Evolutionary conservation across 2,113 vertebrate genomes (phyloP), one percentile per base, ranked within the genome.

Genomic region (Diphyllodes magnificus): DNA sequence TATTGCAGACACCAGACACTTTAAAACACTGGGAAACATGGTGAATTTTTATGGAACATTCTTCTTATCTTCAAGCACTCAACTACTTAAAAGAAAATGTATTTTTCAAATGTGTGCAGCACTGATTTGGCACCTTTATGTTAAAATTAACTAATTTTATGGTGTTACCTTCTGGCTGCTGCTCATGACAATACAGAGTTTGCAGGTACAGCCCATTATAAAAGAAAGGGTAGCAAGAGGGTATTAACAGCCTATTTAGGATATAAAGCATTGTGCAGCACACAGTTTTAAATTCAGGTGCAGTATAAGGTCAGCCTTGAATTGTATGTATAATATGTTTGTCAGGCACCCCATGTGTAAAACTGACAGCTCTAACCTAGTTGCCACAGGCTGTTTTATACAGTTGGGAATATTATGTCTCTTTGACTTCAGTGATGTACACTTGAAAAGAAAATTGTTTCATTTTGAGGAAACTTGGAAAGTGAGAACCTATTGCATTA

Each of bases 141-240:
- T 90, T 96, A 96, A 97, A 93, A 94, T 91, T 94, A 96, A 95
- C 83, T 87, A 93, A 96, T 95, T 97, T 97, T 96, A 97, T 72
- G 82, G 56, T 91, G 75, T 69, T 96, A 87, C 90, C 84, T 96
- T 96, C 92, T 95, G 92, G 84, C 76, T 95, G 75, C 90, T 93
- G 82, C 86, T 96, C 80, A n/a, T 56, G 85, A 92, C 92, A 92
- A 95, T 92, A 97, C 75, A 96, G 93, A 78, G 51, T 69, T 66
- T 92, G 92, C 60, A 91, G 86, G 96, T 96, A 95, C 40, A 93
- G 39, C 88, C 92, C 94, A 92, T 96, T 94, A 96, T 72, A 96
- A 96, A 90, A 54, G 70, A 93, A 95, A 96, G 85, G 69, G 59
- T 84, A 94, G 83, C 60, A 90, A 76, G 65, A 97, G 63, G 73